Evolutionary conservation across 2,797 vertebrate genomes (phyloP), one percentile per base, ranked within the genome.

Genomic region (Macrochelys suwanniensis): DNA sequence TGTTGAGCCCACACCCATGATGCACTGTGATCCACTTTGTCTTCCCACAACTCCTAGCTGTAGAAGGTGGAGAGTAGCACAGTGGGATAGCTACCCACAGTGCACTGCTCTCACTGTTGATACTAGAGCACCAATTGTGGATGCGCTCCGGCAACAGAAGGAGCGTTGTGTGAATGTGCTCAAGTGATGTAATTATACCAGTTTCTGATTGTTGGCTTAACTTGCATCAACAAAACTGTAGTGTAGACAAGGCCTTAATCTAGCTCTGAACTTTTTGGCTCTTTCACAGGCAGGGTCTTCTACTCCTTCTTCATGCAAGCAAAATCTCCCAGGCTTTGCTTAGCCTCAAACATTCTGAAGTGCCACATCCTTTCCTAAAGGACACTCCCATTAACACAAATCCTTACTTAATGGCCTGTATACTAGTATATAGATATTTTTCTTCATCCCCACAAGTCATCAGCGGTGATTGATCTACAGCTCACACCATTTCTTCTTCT

Each of bases 261-360:
- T 3, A 54, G 47, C 76, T 45, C 47, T 56, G n/a, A 71, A 71
- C 59, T 79, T 11, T 0, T 13, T 45, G 57, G 42, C 76, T 3
- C 31, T 74, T 45, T 21, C 23, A 1, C 19, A 42, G n/a, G n/a
- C 2, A 54, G n/a, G 33, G 3, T 25, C 3, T 0, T 19, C 28
- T 0, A 0, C 56, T 37, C 33, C 61, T 68, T 68, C 37, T 68
- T 68, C 33, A 19, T 42, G 0, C 0, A 1, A 6, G 76, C 51
- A 0, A 89, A 2, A 0, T 28, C 68, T 83, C 85, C 37, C 1
- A 0, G 11, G 0, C 4, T 1, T 0, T 7, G n/a, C 56, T 85
- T 49, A 9, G 2, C 9, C 28, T 25, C 31, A n/a, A 13, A 0
- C 11, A 47, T 82, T 83, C 23, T 47, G 6, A 81, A 25, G 53